Conservation (phyloP, 2,888 invertebrate species). For the Gnatocerus cornutus region DNA sequence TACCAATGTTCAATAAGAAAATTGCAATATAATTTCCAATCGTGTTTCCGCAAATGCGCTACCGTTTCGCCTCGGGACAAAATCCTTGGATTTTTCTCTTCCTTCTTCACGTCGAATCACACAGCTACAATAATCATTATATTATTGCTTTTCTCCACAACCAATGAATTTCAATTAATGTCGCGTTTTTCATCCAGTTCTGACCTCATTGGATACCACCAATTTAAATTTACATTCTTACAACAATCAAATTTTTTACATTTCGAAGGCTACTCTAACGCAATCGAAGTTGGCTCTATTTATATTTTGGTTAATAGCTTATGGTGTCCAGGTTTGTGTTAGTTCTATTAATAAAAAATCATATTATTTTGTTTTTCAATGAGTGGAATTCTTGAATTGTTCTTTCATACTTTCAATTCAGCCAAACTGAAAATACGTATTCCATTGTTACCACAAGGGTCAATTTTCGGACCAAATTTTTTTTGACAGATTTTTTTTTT, state of each 20-base stretch:
- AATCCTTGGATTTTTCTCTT: not conserved
- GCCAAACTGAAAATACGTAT: not conserved
- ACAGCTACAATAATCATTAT: not conserved
- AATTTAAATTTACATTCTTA: no score
- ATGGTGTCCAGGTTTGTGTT: slow-evolving; percentile 35
- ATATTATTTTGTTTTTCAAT: slow-evolving; percentile 13
- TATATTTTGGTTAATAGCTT: slow-evolving; percentile 29
- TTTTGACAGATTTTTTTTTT: no score
- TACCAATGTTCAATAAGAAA: slow-evolving; percentile 12
- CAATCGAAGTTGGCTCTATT: slow-evolving; percentile 38
- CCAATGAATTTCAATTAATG: slow-evolving; percentile 2
- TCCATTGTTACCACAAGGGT: not conserved
- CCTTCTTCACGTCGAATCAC: not conserved
- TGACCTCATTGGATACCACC: not conserved
- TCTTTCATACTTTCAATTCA: not conserved
- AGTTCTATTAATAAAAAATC: slow-evolving; percentile 38
- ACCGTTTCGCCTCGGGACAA: slow-evolving; percentile 11
- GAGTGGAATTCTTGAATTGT: not conserved
- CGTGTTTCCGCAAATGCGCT: slow-evolving; percentile 27
- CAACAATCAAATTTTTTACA: no score
- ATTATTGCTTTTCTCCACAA: not conserved
- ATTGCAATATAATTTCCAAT: slow-evolving; percentile 26
- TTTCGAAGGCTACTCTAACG: not conserved
- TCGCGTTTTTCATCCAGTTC: not conserved
- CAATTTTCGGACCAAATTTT: no score